Base-by-base conservation (phyloP, 2,888 invertebrate species). In the Galerucella calmariensis region DNA sequence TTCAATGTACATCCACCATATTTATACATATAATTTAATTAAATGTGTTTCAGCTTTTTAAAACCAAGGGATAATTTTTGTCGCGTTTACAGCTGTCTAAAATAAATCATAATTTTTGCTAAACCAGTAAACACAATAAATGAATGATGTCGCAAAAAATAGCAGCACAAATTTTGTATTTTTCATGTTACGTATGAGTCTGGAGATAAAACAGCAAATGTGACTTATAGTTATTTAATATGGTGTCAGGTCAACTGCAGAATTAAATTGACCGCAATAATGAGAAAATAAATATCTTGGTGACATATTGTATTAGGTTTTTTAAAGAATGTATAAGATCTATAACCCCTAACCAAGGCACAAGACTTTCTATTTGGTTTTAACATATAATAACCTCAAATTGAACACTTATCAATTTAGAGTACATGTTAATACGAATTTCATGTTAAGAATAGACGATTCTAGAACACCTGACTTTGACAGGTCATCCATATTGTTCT, bases 211-310 rank as follows among this genome's bases (percentile, higher is more conserved):
- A 72, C 41, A 65, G 12, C 14, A 20, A 58, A 41, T 14, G 59
- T 66, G 20, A 27, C 27, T 66, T 66, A 66, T 56, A 41, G 53
- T 65, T 27, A 58, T 46, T 63, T 44, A 67, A 72, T 58, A 59
- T 53, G 63, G 67, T 56, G 58, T 65, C 48, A 67, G 65, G 48
- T 67, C 72, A 67, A 59, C 66, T 67, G 72, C 51, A n/a, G 66
- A 72, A 72, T 48, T 41, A 48, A 72, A 72, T 72, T 67, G 66
- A 27, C 72, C 27, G 72, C 72, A 66, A 72, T 66, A 72, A 72
- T 66, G 10, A 10, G 8, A 16, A 56, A 56, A 56, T 16, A 56
- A n/a, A 9, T n/a, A n/a, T 2, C 20, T 53, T 53, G 8, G n/a
- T 14, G 14, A n/a, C n/a, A 53, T 56, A 16, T 56, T 51, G 51